These are phyloP conservation scores for Eubucco bourcierii DNA, from an alignment of 2,113 vertebrate genomes.

Conservation along the genomic window DNA sequence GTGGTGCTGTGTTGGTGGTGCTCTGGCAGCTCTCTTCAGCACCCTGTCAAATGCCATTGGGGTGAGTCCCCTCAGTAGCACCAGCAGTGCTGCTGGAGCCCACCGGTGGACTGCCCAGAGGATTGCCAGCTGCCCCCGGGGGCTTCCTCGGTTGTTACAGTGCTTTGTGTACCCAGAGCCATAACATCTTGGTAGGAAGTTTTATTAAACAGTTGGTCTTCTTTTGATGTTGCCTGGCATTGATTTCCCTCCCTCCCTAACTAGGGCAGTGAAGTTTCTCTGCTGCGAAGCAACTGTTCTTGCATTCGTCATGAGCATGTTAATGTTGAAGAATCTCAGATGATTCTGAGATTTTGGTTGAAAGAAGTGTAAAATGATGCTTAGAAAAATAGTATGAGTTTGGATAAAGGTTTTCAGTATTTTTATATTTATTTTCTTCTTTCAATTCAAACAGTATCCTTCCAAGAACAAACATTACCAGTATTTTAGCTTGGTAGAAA, in stretches of 20 bases:
- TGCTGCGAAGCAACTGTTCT: not conserved
- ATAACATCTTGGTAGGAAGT: not conserved
- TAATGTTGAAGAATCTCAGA: not conserved
- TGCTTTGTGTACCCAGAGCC: not conserved
- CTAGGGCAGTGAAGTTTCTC: not conserved
- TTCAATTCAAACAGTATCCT: not conserved
- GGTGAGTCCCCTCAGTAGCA: fast-evolving
- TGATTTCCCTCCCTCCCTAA: not conserved
- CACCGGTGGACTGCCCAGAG: not conserved
- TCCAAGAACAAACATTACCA: not conserved
- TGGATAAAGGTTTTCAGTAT: not conserved
- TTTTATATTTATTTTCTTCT: not conserved
- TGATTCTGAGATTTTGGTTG: not conserved
- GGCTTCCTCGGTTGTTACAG: not conserved
- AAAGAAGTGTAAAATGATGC: not conserved
- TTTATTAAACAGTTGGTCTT: not conserved
- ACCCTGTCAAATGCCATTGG: fast-evolving
- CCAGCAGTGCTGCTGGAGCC: not conserved
- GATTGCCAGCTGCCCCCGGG: fast-evolving
- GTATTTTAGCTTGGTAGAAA: not conserved
- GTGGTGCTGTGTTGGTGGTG: slow-evolving; percentile 6
- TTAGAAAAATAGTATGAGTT: slow-evolving; percentile 8
- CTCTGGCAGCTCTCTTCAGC: not conserved
- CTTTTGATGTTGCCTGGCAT: not conserved
- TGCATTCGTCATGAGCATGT: not conserved